Percentiles rank a stretch among this genome's conserved stretches.
Conservation (phyloP, 2,113 vertebrate species). For the Callocephalon fimbriatum region DNA sequence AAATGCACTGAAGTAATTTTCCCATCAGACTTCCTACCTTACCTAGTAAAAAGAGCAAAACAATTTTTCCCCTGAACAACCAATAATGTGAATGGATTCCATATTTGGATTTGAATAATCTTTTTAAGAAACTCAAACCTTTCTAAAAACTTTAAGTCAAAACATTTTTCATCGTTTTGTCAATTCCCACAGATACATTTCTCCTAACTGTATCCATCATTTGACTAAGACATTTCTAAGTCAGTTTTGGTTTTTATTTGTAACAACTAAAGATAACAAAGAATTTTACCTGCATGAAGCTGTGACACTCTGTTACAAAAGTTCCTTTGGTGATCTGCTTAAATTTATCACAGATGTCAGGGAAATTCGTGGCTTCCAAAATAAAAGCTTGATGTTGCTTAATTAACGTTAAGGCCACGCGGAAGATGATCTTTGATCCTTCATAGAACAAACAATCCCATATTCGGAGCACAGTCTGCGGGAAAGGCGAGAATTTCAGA, state of each 20-base stretch:
- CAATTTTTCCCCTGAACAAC: background rate
- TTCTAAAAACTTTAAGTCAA: background rate
- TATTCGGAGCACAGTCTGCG: constrained; percentile 92
- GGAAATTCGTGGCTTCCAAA: constrained; percentile 84
- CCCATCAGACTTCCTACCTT: background rate
- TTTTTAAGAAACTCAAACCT: background rate
- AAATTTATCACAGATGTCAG: constrained; percentile 91
- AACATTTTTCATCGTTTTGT: background rate
- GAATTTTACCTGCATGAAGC: constrained; percentile 88
- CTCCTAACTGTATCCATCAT: background rate
- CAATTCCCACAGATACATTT: background rate
- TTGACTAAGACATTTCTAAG: background rate
- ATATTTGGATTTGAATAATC: background rate
- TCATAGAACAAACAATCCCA: constrained; percentile 98
- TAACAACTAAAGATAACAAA: background rate
- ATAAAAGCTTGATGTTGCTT: constrained; percentile 88
- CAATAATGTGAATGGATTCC: background rate
- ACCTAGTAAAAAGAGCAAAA: background rate
- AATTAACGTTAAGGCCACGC: constrained; percentile 91
- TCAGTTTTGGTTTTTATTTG: background rate
- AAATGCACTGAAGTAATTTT: background rate
- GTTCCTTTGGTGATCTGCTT: constrained; percentile 88
- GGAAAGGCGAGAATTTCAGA: background rate
- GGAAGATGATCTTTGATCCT: constrained; percentile 95
- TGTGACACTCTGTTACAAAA: constrained; percentile 90